Conservation (phyloP, 1,140 invertebrate genomes). For the Diprion similis region DNA sequence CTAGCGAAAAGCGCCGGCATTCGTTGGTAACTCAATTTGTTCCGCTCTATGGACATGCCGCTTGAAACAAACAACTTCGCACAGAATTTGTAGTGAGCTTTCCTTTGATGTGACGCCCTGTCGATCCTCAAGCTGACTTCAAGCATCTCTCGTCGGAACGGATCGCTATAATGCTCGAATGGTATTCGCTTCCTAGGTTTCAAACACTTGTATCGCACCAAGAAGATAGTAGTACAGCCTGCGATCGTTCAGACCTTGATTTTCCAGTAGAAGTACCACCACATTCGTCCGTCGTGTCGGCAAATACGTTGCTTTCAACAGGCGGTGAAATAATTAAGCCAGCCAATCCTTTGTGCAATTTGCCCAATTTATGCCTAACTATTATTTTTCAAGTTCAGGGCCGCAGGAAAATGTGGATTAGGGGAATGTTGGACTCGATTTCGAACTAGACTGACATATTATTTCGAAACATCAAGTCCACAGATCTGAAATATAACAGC, state of each 20-base stretch:
- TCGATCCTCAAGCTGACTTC: too few relatives aligned
- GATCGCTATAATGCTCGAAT: too few relatives aligned
- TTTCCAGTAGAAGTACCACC: neutral
- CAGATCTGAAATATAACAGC: too few relatives aligned
- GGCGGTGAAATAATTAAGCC: neutral
- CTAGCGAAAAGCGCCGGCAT: neutral
- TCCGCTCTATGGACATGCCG: neutral
- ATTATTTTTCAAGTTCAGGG: neutral
- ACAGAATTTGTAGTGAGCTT: neutral
- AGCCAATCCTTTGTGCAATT: neutral
- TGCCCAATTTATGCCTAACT: neutral
- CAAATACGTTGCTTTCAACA: neutral
- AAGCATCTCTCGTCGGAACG: too few relatives aligned
- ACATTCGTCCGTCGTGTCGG: neutral
- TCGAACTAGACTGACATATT: too few relatives aligned
- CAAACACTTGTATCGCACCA: neutral
- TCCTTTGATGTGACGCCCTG: too few relatives aligned
- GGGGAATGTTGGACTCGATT: too few relatives aligned
- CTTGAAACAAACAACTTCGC: neutral
- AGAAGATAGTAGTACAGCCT: neutral
- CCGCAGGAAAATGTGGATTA: too few relatives aligned
- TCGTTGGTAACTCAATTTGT: neutral
- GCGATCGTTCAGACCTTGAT: neutral
- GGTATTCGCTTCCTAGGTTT: neutral
- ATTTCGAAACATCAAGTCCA: too few relatives aligned